Evolutionary conservation across 2,113 vertebrate species (phyloP).

Genomic region (Zosterops hypoxanthus): DNA sequence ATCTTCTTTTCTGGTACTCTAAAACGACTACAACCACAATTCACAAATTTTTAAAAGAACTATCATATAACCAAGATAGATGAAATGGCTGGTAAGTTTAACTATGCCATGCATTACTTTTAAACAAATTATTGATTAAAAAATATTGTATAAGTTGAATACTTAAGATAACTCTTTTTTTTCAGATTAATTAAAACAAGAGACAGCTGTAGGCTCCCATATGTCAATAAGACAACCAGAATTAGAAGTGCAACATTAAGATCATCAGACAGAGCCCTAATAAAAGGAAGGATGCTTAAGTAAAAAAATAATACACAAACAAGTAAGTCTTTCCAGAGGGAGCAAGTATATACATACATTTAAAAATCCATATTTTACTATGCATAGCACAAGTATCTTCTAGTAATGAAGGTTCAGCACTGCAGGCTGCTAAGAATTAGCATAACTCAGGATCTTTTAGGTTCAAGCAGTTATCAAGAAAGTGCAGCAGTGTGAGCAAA

Average conservation of each 20-base stretch:
- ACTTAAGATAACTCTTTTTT: not conserved
- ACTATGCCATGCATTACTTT: not conserved
- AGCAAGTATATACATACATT: not conserved
- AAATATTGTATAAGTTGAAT: not conserved
- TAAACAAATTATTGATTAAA: not conserved
- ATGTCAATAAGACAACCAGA: not conserved
- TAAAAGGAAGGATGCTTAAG: not conserved
- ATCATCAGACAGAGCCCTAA: not conserved
- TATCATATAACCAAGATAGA: not conserved
- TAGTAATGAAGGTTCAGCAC: not conserved
- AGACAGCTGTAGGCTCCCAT: not conserved
- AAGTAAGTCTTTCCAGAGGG: not conserved
- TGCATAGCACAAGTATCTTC: not conserved
- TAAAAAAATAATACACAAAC: not conserved
- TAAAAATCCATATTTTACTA: not conserved
- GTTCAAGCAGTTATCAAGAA: not conserved
- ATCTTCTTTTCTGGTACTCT: not conserved
- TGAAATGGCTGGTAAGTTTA: not conserved
- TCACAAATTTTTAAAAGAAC: not conserved
- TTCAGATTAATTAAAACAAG: not conserved
- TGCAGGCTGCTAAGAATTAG: not conserved
- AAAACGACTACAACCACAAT: not conserved
- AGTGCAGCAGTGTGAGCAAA: slow-evolving; percentile 27
- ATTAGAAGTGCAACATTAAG: not conserved
- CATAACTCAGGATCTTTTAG: not conserved